Base-by-base conservation (phyloP, 1,140 invertebrate genomes). In the Drosophila carrolli region DNA sequence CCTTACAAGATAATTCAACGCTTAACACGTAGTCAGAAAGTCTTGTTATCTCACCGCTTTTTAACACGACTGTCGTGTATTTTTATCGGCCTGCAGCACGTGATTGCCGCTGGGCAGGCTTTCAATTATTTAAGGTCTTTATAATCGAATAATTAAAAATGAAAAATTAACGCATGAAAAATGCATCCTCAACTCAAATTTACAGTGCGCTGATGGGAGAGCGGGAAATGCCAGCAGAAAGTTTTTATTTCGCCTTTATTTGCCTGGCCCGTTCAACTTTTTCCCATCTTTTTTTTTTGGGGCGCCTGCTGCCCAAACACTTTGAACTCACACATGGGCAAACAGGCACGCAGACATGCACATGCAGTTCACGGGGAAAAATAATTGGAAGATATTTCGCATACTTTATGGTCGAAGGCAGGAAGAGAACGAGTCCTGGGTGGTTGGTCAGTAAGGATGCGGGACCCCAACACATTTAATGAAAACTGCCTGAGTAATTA, bases 81-180 rank as follows among this genome's bases (percentile, higher is more conserved):
- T 66, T 81, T 60, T 75, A 58, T 73, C 60, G 27, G 35, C 66
- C 51, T 27, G 40, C 63, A 48, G 74, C 38, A 46, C 41, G 61
- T 60, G 23, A 51, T n/a, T 53, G 63, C 74, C 38, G 48, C 4
- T 51, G 58, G 62, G 55, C 50, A 53, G 75, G 23, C 79, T 62
- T 86, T 88, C 79, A 86, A 86, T 88, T 86, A 86, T 88, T 81
- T 73, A 79, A 83, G 83, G 79, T 86, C 83, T 79, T 88, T 86
- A 88, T 86, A 86, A 86, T 86, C 84, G 83, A 86, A 86, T 86
- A 86, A 86, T 86, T 86, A 86, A 86, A 86, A 86, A 88, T 86
- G 83, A 86, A 88, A 88, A 86, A 86, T 86, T 86, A 86, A 83
- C 83, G 83, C 79, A 88, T 80, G 83, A 83, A 86, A 86, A 83